phyloP scores from a whole-genome alignment of 1,140 invertebrate species.

The Chymomyza costata region DNA sequence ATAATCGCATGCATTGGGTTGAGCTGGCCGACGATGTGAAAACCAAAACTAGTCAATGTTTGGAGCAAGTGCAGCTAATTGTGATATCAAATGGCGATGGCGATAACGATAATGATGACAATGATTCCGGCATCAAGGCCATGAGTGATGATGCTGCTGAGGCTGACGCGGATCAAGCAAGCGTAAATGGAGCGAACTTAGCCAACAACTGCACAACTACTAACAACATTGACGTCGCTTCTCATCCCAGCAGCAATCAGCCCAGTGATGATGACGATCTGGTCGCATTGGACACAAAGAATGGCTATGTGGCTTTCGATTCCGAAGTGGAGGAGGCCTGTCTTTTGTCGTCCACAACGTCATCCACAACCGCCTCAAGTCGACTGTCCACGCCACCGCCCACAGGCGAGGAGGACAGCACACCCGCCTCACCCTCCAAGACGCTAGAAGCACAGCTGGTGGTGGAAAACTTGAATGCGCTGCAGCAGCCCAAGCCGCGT shows the following conservation, averaged over 20 bases:
- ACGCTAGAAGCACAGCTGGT: constrained; percentile 55
- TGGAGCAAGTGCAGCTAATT: constrained; percentile 41
- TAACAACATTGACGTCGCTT: constrained; percentile 63
- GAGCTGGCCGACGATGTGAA: constrained; percentile 80
- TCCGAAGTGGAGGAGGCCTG: constrained; percentile 32
- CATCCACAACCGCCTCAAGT: constrained; percentile 59
- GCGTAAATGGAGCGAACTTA: constrained; percentile 57
- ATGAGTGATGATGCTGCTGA: constrained; percentile 35
- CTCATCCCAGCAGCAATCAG: constrained; percentile 60
- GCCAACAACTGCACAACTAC: constrained; percentile 43
- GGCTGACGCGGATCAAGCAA: constrained; percentile 15
- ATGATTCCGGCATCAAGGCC: constrained; percentile 7
- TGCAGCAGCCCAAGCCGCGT: constrained; percentile 20
- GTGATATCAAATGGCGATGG: constrained; percentile 62
- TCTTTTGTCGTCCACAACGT: constrained; percentile 37
- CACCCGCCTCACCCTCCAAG: constrained; percentile 60
- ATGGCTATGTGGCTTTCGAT: constrained; percentile 26
- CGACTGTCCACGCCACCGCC: constrained; percentile 65
- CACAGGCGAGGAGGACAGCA: constrained; percentile 68
- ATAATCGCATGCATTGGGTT: constrained; percentile 90
- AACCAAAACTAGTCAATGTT: constrained; percentile 63
- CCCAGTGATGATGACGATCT: constrained; percentile 25
- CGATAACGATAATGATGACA: constrained; percentile 1
- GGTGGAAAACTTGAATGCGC: constrained; percentile 51
- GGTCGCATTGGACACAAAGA: constrained; percentile 1